Conservation (phyloP, 1,140 invertebrate genomes). For the Ganaspis sp. region DNA sequence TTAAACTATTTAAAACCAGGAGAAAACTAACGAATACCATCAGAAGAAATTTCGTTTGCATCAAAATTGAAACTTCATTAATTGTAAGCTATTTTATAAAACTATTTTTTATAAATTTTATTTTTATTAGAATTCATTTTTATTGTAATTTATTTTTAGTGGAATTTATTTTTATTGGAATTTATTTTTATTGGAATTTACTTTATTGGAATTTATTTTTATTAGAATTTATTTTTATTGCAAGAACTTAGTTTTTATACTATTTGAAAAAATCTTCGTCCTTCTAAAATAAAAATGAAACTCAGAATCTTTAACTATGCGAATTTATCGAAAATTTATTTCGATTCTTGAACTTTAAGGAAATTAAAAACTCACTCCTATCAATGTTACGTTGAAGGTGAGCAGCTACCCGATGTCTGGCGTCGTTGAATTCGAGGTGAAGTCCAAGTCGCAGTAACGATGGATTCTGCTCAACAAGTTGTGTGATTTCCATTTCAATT, state of each 20-base stretch:
- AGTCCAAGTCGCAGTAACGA: constrained; percentile 94
- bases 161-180: no score
- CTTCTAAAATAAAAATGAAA: neutral
- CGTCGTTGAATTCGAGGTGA: constrained; percentile 97
- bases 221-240: no score
- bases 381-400: constrained; percentile 98
- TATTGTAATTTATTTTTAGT: no score
- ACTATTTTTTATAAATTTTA: no score
- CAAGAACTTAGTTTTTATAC: neutral
- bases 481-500: constrained; percentile 98
- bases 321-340: neutral
- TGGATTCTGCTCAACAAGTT: constrained; percentile 94
- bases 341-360: neutral
- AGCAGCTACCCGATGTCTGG: constrained; percentile 92
- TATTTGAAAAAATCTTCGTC: neutral
- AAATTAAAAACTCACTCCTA: constrained; percentile 85
- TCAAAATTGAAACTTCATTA: no score
- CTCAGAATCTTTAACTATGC: neutral
- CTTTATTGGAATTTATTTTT: no score
- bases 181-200: no score
- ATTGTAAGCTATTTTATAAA: no score
- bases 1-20: no score
- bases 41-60: no score
- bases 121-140: no score
- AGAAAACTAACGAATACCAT: no score